These are phyloP conservation scores for Coelogynopora nodosa DNA, from an alignment of 2,888 invertebrate species.

Conservation along the genomic window DNA sequence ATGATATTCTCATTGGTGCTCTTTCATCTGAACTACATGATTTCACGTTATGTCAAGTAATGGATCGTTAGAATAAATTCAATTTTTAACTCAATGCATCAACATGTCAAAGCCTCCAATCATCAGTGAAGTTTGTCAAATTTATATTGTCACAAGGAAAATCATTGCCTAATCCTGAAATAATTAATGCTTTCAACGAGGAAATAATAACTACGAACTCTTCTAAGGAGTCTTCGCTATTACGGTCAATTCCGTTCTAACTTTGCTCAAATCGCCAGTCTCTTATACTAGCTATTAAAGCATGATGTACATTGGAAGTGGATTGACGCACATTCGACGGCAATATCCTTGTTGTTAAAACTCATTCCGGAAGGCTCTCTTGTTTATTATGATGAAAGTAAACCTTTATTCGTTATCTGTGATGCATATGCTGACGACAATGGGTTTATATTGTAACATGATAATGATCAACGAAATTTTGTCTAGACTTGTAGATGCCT, in stretches of 20 bases:
- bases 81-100: background rate
- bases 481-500: too few relatives aligned
- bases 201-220: constrained; percentile 37
- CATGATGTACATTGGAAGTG: constrained; percentile 20
- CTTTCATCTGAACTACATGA: background rate
- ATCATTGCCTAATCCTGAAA: background rate
- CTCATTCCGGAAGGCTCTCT: background rate
- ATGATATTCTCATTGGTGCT: constrained; percentile 26
- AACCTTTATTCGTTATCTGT: too few relatives aligned
- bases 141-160: background rate
- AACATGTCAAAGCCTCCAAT: background rate
- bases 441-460: too few relatives aligned
- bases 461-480: too few relatives aligned
- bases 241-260: constrained; percentile 48
- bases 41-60: background rate
- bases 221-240: constrained; percentile 47
- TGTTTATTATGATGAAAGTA: too few relatives aligned
- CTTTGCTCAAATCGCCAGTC: background rate
- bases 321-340: constrained; percentile 5
- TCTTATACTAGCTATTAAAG: background rate
- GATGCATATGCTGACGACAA: too few relatives aligned
- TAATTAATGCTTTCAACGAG: background rate
- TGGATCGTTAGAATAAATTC: background rate
- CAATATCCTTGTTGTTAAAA: background rate
- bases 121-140: background rate